Evolutionary conservation across 2,113 vertebrate genomes (phyloP).

Genomic region (Rhinoderma darwinii): DNA sequence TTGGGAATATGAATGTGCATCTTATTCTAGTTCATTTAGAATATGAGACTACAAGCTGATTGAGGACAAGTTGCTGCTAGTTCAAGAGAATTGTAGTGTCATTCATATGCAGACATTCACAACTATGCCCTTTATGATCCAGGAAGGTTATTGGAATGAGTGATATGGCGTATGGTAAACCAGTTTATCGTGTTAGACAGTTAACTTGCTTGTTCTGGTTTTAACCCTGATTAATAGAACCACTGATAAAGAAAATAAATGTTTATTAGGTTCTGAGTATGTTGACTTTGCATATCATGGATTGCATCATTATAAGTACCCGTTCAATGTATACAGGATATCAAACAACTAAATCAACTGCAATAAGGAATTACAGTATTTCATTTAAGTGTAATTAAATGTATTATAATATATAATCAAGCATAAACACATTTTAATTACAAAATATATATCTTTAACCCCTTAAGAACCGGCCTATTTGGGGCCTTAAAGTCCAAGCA

Average conservation of each 20-base stretch:
- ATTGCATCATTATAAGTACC: neutral
- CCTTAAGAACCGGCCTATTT: too few species aligned
- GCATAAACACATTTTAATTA: too few species aligned
- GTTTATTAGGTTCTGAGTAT: neutral
- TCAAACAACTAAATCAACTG: neutral
- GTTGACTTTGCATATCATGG: neutral
- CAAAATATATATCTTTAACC: too few species aligned
- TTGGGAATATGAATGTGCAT: neutral
- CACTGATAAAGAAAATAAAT: neutral
- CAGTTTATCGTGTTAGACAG: neutral
- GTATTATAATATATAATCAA: constrained; percentile 36
- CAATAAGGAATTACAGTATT: constrained; percentile 39
- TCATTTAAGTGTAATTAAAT: constrained; percentile 22
- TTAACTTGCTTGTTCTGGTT: neutral
- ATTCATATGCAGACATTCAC: constrained; percentile 15
- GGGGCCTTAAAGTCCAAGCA: too few species aligned
- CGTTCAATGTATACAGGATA: neutral
- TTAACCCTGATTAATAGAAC: neutral
- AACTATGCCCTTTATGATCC: constrained; percentile 1
- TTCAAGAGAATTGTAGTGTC: neutral
- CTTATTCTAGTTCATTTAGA: neutral
- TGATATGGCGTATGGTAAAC: neutral
- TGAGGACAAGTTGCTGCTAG: neutral
- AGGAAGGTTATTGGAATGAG: neutral
- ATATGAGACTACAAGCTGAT: neutral